Percentiles rank a stretch among this genome's conserved stretches.
phyloP scores from a whole-genome alignment of 2,113 vertebrate genomes.

The Bubo blakistoni region DNA sequence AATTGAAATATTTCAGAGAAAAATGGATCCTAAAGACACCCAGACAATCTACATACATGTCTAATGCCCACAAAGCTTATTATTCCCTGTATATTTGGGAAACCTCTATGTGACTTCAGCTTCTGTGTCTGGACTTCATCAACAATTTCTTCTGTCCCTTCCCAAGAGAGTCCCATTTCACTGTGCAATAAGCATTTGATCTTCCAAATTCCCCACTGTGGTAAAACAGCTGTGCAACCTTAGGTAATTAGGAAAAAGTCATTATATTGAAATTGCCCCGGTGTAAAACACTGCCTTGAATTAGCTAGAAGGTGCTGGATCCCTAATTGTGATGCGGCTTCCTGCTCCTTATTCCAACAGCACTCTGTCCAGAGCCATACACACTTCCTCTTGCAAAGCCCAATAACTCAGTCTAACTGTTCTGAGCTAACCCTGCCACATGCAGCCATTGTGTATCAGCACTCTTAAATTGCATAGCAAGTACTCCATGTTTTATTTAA shows the following conservation, averaged over 20 bases:
- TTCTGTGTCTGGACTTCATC: background rate
- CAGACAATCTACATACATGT: background rate
- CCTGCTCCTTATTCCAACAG: background rate
- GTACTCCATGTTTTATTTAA: background rate
- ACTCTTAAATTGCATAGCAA: background rate
- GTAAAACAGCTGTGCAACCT: background rate
- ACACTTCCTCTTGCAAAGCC: background rate
- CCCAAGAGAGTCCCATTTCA: background rate
- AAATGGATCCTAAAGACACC: background rate
- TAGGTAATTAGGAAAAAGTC: background rate
- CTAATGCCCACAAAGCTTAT: background rate
- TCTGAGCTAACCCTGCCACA: background rate
- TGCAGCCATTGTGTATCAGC: background rate
- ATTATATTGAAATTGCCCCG: background rate
- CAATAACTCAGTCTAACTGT: fast-evolving
- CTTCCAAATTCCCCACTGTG: background rate
- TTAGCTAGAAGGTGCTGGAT: background rate
- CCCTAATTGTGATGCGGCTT: background rate
- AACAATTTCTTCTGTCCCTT: background rate
- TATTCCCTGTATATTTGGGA: background rate
- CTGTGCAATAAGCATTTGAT: background rate
- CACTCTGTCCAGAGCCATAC: background rate
- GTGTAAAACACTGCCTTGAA: background rate
- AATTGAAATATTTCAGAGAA: background rate
- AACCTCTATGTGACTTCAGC: background rate